Evolutionary conservation across 2,113 vertebrate genomes (phyloP).

Genomic region (Anoura caudifer): DNA sequence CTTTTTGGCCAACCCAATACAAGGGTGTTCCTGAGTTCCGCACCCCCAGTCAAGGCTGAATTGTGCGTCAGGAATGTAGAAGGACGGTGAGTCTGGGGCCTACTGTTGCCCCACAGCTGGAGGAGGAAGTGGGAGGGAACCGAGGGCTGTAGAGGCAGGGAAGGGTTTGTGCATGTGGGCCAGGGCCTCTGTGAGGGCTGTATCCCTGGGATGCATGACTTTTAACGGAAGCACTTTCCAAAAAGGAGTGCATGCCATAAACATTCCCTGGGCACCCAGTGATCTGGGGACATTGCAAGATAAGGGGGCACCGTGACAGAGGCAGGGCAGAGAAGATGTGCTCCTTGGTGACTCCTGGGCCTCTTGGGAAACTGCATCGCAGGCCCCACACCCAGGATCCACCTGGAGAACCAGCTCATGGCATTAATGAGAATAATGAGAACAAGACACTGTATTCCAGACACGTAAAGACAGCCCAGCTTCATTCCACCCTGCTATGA

Average conservation of each 20-base stretch:
- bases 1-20: too few species aligned
- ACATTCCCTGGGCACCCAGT: not conserved
- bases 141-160: not conserved
- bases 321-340: not conserved
- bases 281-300: accelerated
- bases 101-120: not conserved
- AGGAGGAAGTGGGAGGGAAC: not conserved
- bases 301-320: not conserved
- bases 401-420: not conserved
- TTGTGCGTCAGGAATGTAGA: not conserved
- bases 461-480: not conserved
- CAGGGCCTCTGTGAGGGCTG: not conserved
- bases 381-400: not conserved
- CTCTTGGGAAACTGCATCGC: not conserved
- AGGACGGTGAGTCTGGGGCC: constrained; percentile 25
- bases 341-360: not conserved
- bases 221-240: not conserved
- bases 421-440: not conserved
- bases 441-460: not conserved
- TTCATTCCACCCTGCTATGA: not conserved
- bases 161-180: not conserved
- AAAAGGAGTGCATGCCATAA: not conserved
- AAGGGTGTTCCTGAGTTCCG: not conserved
- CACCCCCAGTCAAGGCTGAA: not conserved
- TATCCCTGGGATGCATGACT: not conserved